Base-by-base conservation (phyloP, 2,113 vertebrate species). In the Vimba vimba region DNA sequence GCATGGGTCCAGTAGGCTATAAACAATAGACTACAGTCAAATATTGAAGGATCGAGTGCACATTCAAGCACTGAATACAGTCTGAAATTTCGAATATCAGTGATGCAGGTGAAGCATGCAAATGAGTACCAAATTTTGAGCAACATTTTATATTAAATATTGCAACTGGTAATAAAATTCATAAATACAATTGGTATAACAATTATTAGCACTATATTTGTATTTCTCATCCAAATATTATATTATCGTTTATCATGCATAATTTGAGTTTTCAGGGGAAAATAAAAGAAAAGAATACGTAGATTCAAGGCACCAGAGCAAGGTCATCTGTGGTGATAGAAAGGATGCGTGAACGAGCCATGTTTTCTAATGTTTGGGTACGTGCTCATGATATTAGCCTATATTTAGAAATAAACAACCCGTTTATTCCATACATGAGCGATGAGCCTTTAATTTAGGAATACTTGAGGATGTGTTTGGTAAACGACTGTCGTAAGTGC, bases 301-400 rank as follows among this genome's bases (percentile, higher is more conserved):
- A 57, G 36, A 43, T 73, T 73, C 21, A 77, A 57, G n/a, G 85
- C 75, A 84, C 85, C 89, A 91, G 92, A 92, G 93, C 94, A 95
- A 95, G 93, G 94, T 94, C 93, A 94, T 91, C 91, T 87, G 86
- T 89, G 90, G 91, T 66, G 68, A 82, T 79, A 71, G 39, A 87
- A 87, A 89, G 90, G 92, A 93, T 91, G 91, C 86, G 89, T 89
- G 10, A 83, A 86, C 89, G 83, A 87, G 87, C 87, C 86, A 39
- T 82, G 82, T 90, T 91, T 85, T 87, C 86, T 45, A 90, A 91
- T 91, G 89, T 91, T 92, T 91, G 21, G 11, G 13, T 59, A 91
- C 90, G 92, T 90, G 90, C 83, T 17, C 55, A 17, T 45, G 23
- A 68, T 64, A 33, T 66, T 64, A n/a, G 39, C 25, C 36, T 52